phyloP scores from a whole-genome alignment of 1,140 invertebrate species.

The Aphaenogaster ashmeadi region DNA sequence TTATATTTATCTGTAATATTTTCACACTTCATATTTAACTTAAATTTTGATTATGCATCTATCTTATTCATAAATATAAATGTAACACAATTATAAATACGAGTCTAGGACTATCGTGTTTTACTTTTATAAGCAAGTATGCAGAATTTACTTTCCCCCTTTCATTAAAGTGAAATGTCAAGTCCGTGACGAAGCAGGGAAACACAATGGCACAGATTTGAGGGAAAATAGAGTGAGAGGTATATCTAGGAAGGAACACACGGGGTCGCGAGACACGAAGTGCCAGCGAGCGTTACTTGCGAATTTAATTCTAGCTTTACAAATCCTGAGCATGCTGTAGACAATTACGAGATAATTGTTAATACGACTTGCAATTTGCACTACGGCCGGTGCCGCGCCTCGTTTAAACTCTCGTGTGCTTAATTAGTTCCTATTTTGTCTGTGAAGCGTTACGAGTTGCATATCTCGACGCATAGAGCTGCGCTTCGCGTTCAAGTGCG shows the following conservation, averaged over 20 bases:
- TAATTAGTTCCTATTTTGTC: constrained; percentile 57
- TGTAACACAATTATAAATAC: background rate
- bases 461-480: constrained; percentile 45
- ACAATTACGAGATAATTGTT: constrained; percentile 75
- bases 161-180: constrained; percentile 57
- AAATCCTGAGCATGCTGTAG: constrained; percentile 64
- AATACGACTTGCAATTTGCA: constrained; percentile 69
- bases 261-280: constrained; percentile 13
- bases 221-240: constrained; percentile 32
- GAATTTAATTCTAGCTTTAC: constrained; percentile 70
- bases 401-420: constrained; percentile 65
- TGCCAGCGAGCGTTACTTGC: constrained; percentile 60
- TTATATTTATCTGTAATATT: no score
- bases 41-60: no score
- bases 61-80: no score
- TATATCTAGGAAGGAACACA: constrained; percentile 17
- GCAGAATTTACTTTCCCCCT: constrained; percentile 31
- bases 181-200: constrained; percentile 45
- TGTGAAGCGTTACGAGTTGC: constrained; percentile 41
- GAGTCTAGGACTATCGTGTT: background rate
- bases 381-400: constrained; percentile 2
- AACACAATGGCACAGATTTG: constrained; percentile 48
- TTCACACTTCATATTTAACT: no score
- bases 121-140: constrained; percentile 20
- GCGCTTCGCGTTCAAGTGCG: constrained; percentile 28